phyloP scores from a whole-genome alignment of 2,113 vertebrate species.

The Prunella himalayana region DNA sequence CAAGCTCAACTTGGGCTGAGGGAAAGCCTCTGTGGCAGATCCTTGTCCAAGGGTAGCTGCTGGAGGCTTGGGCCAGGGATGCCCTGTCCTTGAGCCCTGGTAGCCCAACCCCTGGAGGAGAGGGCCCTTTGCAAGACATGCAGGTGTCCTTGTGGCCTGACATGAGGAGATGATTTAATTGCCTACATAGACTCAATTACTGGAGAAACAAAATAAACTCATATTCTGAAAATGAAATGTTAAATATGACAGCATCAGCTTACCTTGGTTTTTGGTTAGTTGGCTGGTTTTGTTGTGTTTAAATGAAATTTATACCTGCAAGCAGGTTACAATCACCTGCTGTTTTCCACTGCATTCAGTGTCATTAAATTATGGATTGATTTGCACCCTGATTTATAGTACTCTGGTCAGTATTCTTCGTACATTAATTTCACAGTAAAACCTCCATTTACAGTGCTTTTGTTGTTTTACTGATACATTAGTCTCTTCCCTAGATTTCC shows the following conservation, averaged over 20 bases:
- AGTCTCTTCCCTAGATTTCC: not conserved
- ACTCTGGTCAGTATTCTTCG: not conserved
- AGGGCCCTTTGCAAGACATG: fast-evolving
- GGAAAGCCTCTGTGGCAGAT: not conserved
- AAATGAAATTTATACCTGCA: not conserved
- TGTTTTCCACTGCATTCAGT: not conserved
- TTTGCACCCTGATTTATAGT: not conserved
- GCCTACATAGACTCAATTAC: fast-evolving
- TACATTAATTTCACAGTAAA: not conserved
- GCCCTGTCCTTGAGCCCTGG: not conserved
- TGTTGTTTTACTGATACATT: not conserved
- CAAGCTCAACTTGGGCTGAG: fast-evolving
- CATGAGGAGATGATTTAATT: not conserved
- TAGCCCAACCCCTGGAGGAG: fast-evolving
- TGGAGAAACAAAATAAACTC: not conserved
- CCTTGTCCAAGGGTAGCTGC: fast-evolving
- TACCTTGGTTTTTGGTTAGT: not conserved
- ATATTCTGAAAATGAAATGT: not conserved
- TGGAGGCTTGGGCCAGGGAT: fast-evolving
- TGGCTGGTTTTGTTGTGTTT: not conserved
- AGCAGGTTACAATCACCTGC: not conserved
- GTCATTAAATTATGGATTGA: not conserved
- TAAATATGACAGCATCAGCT: not conserved
- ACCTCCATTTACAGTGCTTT: not conserved
- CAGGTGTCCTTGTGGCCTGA: not conserved